These are phyloP conservation scores for Bufotes viridis DNA, from an alignment of 2,797 vertebrate species.

Conservation along the genomic window DNA sequence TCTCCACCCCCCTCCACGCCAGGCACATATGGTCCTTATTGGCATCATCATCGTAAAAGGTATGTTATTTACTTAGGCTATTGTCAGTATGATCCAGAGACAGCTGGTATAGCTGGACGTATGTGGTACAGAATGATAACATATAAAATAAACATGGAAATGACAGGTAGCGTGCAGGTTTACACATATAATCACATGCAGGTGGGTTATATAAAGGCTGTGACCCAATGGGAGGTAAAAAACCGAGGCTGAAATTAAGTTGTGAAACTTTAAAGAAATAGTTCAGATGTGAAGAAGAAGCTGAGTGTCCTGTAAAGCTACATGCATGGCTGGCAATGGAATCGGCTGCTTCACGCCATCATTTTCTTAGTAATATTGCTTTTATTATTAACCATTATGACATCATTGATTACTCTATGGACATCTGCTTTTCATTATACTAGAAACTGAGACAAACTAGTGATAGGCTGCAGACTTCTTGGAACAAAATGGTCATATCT, in stretches of 20 bases:
- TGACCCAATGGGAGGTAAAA: neutral
- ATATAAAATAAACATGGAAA: neutral
- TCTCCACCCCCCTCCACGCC: slow-evolving; percentile 47
- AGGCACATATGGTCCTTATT: slow-evolving; percentile 18
- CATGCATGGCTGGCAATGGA: neutral
- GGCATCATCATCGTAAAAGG: slow-evolving; percentile 39
- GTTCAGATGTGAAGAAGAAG: neutral
- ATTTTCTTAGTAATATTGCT: neutral
- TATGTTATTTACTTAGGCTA: slow-evolving; percentile 10
- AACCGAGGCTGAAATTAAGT: neutral
- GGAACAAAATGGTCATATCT: neutral
- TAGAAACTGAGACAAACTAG: neutral
- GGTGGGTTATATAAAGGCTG: neutral
- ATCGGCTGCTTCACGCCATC: neutral
- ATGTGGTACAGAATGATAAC: neutral
- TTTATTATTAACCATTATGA: neutral
- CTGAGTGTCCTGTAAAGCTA: neutral
- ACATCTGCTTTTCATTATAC: neutral
- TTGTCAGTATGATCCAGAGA: neutral
- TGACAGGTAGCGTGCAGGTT: neutral
- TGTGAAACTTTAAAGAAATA: neutral
- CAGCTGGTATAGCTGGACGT: too few species aligned
- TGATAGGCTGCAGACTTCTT: neutral
- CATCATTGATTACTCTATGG: neutral
- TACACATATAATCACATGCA: neutral